phyloP scores from a whole-genome alignment of 2,888 invertebrate genomes.

The Pristionchus mayeri region DNA sequence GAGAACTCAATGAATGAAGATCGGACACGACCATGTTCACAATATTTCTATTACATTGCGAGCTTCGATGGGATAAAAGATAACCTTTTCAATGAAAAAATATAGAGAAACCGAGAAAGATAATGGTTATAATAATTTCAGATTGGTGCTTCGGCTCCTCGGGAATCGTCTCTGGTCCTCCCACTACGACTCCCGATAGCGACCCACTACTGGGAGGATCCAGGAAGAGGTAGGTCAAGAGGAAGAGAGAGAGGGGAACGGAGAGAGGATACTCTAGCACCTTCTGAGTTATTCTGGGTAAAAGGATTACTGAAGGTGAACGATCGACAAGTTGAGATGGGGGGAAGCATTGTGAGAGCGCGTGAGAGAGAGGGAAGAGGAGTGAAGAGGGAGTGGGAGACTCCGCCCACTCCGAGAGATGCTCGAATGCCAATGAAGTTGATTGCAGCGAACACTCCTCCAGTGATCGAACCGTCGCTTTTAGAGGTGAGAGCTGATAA shows the following conservation, averaged over 20 bases:
- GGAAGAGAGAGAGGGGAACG: too few relatives aligned
- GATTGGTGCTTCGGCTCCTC: constrained; percentile 49
- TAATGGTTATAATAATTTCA: not conserved
- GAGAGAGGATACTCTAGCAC: too few relatives aligned
- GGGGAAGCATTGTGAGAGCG: not conserved
- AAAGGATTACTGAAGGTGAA: too few relatives aligned
- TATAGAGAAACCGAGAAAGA: not conserved
- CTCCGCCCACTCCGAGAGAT: constrained; percentile 1
- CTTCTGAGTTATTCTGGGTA: too few relatives aligned
- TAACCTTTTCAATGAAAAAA: too few relatives aligned
- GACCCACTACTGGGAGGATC: constrained; percentile 38
- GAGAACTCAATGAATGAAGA: too few relatives aligned
- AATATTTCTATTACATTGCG: too few relatives aligned
- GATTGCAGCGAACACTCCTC: constrained; percentile 21
- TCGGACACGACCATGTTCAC: too few relatives aligned
- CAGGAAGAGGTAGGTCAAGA: constrained; percentile 17
- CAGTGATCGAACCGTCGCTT: constrained; percentile 12
- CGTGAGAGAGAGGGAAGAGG: not conserved
- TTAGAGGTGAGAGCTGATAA: constrained; percentile 37
- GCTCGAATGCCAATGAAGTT: not conserved
- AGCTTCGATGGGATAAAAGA: too few relatives aligned
- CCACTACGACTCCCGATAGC: constrained; percentile 28
- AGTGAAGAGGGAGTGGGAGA: not conserved
- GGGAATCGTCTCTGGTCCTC: constrained; percentile 22
- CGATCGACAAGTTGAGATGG: too few relatives aligned